Percentiles rank a stretch among this genome's conserved stretches.
These are phyloP conservation scores for Hesperia comma DNA, from an alignment of 2,888 invertebrate genomes.

Conservation along the genomic window DNA sequence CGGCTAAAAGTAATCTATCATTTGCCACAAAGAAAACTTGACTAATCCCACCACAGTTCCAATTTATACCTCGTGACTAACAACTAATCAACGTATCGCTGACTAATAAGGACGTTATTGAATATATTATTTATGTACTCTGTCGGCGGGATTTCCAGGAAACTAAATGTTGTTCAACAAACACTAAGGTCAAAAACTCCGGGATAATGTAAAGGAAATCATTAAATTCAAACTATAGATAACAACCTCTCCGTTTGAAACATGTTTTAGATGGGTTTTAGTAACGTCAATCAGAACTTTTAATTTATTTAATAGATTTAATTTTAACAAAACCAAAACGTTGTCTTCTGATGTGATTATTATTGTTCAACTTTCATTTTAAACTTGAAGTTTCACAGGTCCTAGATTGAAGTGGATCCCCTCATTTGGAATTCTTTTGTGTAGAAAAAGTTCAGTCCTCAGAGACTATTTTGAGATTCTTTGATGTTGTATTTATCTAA, in stretches of 20 bases:
- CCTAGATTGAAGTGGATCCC: too few relatives aligned
- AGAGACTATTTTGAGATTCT: too few relatives aligned
- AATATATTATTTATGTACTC: constrained; percentile 13
- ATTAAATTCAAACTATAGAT: constrained; percentile 6
- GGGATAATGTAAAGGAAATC: constrained; percentile 16
- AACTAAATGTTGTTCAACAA: constrained; percentile 16
- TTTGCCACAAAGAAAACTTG: constrained; percentile 11
- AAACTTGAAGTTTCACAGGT: too few relatives aligned
- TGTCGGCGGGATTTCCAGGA: constrained; percentile 35
- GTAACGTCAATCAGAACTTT: too few relatives aligned
- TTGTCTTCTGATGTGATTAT: too few relatives aligned
- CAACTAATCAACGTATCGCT: constrained; percentile 35
- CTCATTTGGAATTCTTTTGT: too few relatives aligned
- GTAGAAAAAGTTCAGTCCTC: too few relatives aligned
- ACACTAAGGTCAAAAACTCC: constrained; percentile 26
- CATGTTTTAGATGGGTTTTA: neutral
- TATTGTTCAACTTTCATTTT: too few relatives aligned
- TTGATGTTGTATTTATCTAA: too few relatives aligned
- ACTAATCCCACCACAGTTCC: neutral
- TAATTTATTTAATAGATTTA: too few relatives aligned
- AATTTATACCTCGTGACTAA: constrained; percentile 34
- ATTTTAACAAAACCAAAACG: too few relatives aligned
- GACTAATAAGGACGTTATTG: constrained; percentile 35
- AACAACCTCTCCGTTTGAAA: neutral
- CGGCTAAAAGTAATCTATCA: neutral